These are phyloP conservation scores for Cryptoblepharus egeriae DNA, from an alignment of 2,797 vertebrate genomes.

Conservation along the genomic window DNA sequence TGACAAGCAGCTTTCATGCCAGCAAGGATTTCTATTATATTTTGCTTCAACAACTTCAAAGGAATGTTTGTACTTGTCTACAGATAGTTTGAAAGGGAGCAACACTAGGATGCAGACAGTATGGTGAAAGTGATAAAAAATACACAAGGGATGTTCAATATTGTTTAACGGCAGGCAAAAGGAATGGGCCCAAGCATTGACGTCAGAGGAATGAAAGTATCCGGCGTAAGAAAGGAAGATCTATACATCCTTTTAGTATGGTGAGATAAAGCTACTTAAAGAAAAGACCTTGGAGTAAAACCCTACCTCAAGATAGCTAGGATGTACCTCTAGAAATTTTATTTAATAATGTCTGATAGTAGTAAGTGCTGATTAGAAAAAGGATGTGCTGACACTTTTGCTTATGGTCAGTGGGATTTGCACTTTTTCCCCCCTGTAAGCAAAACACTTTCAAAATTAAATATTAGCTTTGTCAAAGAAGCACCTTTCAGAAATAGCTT, in stretches of 20 bases:
- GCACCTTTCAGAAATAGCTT: constrained; percentile 65
- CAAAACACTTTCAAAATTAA: constrained; percentile 53
- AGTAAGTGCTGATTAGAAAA: constrained; percentile 27
- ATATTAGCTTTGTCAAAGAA: constrained; percentile 51
- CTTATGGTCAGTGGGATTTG: constrained; percentile 44
- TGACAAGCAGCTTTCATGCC: constrained; percentile 16
- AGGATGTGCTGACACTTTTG: constrained; percentile 58
- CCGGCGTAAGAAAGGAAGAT: not conserved
- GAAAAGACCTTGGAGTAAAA: not conserved
- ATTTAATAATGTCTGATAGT: not conserved
- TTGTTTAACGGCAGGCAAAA: not conserved
- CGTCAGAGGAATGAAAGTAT: not conserved
- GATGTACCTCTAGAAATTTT: not conserved
- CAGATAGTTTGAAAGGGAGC: not conserved
- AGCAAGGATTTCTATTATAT: constrained; percentile 11
- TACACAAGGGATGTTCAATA: not conserved
- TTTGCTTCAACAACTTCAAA: constrained; percentile 18
- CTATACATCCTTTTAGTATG: not conserved
- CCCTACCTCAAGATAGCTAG: constrained; percentile 43
- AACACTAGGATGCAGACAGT: not conserved
- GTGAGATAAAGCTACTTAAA: not conserved
- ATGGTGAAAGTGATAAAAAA: not conserved
- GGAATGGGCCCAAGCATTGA: not conserved
- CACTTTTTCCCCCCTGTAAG: constrained; percentile 57
- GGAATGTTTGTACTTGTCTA: not conserved